phyloP scores from a whole-genome alignment of 2,888 invertebrate genomes.

The Caenorhabditis sinica region DNA sequence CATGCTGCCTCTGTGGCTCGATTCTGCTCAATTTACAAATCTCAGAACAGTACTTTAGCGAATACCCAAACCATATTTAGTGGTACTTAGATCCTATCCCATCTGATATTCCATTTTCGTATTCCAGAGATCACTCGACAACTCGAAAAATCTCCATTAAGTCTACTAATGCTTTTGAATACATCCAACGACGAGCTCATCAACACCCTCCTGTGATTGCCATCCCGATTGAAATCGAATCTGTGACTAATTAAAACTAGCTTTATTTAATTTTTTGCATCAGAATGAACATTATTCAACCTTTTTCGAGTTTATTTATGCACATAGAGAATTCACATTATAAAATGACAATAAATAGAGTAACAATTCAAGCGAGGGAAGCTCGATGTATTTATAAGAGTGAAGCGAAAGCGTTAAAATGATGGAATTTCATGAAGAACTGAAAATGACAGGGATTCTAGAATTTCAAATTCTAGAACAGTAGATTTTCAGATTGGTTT shows the following conservation, averaged over 20 bases:
- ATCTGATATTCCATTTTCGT: not conserved
- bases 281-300: not conserved
- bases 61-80: slow-evolving; percentile 58
- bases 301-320: slow-evolving; percentile 57
- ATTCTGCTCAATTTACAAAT: slow-evolving; percentile 61
- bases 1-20: slow-evolving; percentile 55
- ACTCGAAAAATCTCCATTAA: slow-evolving; percentile 56
- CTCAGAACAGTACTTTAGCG: slow-evolving; percentile 45
- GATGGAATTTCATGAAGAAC: not conserved
- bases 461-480: slow-evolving; percentile 8
- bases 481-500: not conserved
- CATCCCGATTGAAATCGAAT: slow-evolving; percentile 11
- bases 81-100: slow-evolving; percentile 24
- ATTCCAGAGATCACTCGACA: slow-evolving; percentile 51
- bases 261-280: not conserved
- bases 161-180: slow-evolving; percentile 44
- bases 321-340: slow-evolving; percentile 23
- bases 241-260: slow-evolving; percentile 6
- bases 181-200: slow-evolving; percentile 47
- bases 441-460: slow-evolving; percentile 15
- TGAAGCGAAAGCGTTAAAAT: slow-evolving; percentile 16
- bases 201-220: slow-evolving; percentile 57
- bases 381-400: not conserved
- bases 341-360: slow-evolving; percentile 36
- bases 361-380: not conserved